Evolutionary conservation across 2,888 invertebrate genomes (phyloP), one percentile per base, ranked within the genome.

Genomic region (Cerastoderma edule): DNA sequence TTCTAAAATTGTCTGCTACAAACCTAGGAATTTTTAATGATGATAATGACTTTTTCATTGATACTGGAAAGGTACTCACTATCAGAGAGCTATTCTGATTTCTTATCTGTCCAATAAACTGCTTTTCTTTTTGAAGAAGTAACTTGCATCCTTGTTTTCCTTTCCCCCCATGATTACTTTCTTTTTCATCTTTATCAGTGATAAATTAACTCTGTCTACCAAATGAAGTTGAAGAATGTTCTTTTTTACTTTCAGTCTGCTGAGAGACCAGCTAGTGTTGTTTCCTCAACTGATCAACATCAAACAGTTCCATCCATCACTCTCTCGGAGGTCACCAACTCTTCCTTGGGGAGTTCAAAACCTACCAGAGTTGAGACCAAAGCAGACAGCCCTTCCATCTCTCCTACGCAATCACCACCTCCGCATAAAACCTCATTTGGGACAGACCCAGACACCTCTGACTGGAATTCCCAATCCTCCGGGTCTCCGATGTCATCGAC

Each of bases 391-490:
- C 30, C 28, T 5, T 46, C 63, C 57, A 69, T 72, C 8, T 75
- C 79, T 22, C 72, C 79, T 79, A 79, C 79, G 72, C 79, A 79
- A 67, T 79, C 79, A 24, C 79, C 75, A 13, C 74, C 64, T 2
- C 65, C 69, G 39, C 72, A 75, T 32, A 54, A 46, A 8, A 67
- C 72, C 1, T 75, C 72, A 3, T 73, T 74, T 19, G 78, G 77
- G 10, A 72, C 78, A 0, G 78, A 75, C 24, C 75, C 67, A 10
- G 82, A 82, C n/a, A 79, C 82, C 0, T 82, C 82, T 44, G 82
- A 82, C 56, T 82, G 82, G 82, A 57, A 66, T 33, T 82, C 82
- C 6, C 77, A 77, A 44, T 79, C 79, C 8, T 82, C 82, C 19
- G 79, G 77, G 48, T 79, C 79, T 13, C 79, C 82, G n/a, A 67